Base-by-base conservation (phyloP, 2,113 vertebrate species). In the Melanerpes formicivorus region DNA sequence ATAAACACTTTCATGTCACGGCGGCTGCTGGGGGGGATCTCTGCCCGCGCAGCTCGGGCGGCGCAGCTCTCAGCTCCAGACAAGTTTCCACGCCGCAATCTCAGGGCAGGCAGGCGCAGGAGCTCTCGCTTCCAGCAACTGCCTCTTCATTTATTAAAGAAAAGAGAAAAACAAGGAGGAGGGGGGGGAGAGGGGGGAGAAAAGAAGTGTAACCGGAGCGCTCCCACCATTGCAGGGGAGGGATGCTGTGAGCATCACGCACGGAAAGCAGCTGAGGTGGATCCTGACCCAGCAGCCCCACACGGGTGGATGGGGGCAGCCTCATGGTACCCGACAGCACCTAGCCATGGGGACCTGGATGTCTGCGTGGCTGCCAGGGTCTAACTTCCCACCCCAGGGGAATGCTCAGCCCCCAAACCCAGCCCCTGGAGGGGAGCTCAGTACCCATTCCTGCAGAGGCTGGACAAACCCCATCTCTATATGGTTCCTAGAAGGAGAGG, bases 401-500 rank as follows among this genome's bases (percentile, higher is more conserved):
- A 13, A 66, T 14, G 6, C 8, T 11, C 44, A 80, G 29, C 25
- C 58, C 48, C 19, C 5, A n/a, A 67, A 16, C 10, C 13, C 75
- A 16, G 32, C 29, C 46, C 8, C 18, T 1, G 1, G 3, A 10
- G 10, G 5, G 48, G 16, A 64, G 72, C 67, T 76, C 29, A 50
- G 76, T 64, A 58, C 11, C 44, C 40, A 17, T 62, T 54, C 29
- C 71, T 3, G 0, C 13, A 46, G 9, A 27, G 58, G 19, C 14
- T 0, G 2, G 62, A 18, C 19, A 48, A 34, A 73, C 14, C 23
- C 13, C 1, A 0, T 14, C 7, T 25, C 66, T 32, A 6, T 27
- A 44, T 80, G 21, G 59, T 94, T 96, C 93, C 95, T 93, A 90
- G 94, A 94, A 95, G 82, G 60, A 92, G 78, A 80, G 27, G 15